Base-by-base conservation (phyloP, 2,797 vertebrate species). In the Sphaeramia orbicularis region DNA sequence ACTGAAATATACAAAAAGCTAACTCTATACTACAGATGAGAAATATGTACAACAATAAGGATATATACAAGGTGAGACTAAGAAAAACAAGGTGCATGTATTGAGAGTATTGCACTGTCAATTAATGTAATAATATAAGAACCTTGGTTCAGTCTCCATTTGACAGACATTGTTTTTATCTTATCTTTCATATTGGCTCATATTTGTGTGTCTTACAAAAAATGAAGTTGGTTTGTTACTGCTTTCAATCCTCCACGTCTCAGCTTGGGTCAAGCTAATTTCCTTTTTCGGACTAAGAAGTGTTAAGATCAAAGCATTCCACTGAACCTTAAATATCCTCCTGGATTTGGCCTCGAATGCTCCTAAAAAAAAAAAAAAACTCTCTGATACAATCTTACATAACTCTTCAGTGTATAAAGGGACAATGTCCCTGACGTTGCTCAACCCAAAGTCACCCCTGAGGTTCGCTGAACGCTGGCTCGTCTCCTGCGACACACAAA, bases 381-480 rank as follows among this genome's bases (percentile, higher is more conserved):
- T 21, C 21, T 47, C 42, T 60, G 77, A 76, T 80, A 65, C 14
- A 32, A 72, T 81, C 81, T 83, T 72, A 30, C 37, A 43, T 73
- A 88, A 83, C 65, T 58, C 57, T 57, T 30, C 49, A 53, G 35
- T 65, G 45, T 58, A 62, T 15, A 72, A 30, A 68, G 48, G 16
- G 32, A 83, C 65, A 72, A 78, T 69, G 51, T 75, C 64, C 59
- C 66, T 80, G 80, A 77, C 73, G 35, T 48, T 38, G 60, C 79
- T 78, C 40, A 58, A 60, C 67, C 63, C 81, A 83, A 83, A 86
- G 84, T 85, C 84, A 84, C 73, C 82, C 50, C 65, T 0, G 74
- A 68, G 67, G 61, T 64, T 67, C 0, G 5, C 42, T 60, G 61
- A 83, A 74, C 69, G 61, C 55, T 51, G 40, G 51, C 64, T 66